Conservation (phyloP, 2,113 vertebrate species). For the Aldabrachelys gigantea region DNA sequence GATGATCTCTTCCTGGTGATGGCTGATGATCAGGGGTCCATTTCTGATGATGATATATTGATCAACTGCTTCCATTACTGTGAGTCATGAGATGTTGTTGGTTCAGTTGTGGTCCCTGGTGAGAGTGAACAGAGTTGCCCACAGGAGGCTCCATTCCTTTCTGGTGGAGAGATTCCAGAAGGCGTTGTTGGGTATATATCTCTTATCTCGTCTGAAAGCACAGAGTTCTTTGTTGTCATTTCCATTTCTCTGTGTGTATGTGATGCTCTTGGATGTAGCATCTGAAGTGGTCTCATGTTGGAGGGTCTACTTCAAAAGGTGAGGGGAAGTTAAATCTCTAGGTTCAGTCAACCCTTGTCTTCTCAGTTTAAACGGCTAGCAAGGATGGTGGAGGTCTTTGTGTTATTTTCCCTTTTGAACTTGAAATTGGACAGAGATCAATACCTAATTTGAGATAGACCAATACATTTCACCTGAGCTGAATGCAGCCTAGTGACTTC, state of each 20-base stretch:
- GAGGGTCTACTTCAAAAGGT: not conserved
- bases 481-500: not conserved
- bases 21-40: not conserved
- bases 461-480: not conserved
- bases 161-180: not conserved
- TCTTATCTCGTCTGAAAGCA: not conserved
- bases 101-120: not conserved
- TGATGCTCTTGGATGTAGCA: not conserved
- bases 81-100: not conserved
- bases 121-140: not conserved
- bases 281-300: not conserved
- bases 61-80: conserved; percentile 21
- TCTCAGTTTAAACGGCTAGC: not conserved
- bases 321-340: not conserved
- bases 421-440: not conserved
- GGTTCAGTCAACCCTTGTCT: not conserved
- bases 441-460: not conserved
- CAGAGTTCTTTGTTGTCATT: not conserved
- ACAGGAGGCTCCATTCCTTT: not conserved
- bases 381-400: not conserved
- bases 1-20: not conserved
- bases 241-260: not conserved
- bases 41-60: not conserved
- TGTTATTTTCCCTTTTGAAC: not conserved
- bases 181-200: not conserved